Evolutionary conservation across 2,797 vertebrate species (phyloP).

Genomic region (Sternotherus odoratus): DNA sequence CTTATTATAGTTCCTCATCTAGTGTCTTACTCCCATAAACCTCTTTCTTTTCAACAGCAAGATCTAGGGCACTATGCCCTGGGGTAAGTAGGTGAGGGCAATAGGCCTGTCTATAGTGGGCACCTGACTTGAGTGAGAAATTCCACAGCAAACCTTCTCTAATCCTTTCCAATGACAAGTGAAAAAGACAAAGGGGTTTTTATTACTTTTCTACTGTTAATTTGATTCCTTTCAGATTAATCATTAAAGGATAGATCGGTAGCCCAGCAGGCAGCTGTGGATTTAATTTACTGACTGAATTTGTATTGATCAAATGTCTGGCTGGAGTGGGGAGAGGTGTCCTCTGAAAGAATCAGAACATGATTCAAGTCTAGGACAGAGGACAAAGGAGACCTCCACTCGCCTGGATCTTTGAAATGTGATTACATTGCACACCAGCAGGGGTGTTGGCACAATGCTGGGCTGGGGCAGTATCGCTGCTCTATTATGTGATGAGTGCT

Average conservation of each 20-base stretch:
- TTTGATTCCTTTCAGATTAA: slow-evolving; percentile 61
- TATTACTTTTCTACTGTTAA: slow-evolving; percentile 17
- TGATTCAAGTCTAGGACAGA: not conserved
- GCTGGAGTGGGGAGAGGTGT: not conserved
- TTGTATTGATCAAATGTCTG: slow-evolving; percentile 26
- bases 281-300: slow-evolving; percentile 57
- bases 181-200: not conserved
- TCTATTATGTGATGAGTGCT: not conserved
- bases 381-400: not conserved
- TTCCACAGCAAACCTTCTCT: not conserved
- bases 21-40: not conserved
- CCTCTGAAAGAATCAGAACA: not conserved
- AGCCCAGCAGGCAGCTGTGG: slow-evolving; percentile 34
- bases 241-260: slow-evolving; percentile 53
- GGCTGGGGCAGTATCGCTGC: not conserved
- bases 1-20: no score
- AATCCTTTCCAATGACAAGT: not conserved
- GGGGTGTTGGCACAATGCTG: no score
- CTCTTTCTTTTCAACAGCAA: not conserved
- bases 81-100: not conserved
- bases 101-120: not conserved
- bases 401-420: rapidly evolving
- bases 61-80: not conserved
- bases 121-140: not conserved
- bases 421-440: not conserved